phyloP scores from a whole-genome alignment of 2,888 invertebrate species.

The Cyrtodaria siliqua region DNA sequence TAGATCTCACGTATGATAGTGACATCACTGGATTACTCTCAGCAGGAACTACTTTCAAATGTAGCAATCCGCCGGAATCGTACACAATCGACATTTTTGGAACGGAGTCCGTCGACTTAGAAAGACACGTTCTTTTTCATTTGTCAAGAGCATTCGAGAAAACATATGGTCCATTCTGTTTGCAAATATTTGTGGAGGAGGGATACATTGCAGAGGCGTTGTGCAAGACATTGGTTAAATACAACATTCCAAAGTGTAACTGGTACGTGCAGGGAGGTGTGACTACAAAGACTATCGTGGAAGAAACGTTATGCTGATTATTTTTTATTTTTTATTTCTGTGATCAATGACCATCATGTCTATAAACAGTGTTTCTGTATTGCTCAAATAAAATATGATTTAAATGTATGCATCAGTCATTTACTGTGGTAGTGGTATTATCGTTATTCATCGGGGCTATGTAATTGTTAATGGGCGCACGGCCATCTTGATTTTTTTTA shows the following conservation, averaged over 20 bases:
- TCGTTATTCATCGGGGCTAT: too few relatives aligned
- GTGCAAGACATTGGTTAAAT: constrained; percentile 33
- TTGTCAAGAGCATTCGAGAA: constrained; percentile 24
- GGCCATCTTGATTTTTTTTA: too few relatives aligned
- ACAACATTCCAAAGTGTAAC: constrained; percentile 40
- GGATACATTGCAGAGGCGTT: constrained; percentile 50
- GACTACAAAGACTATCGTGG: constrained; percentile 44
- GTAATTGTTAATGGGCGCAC: too few relatives aligned
- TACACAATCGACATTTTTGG: constrained; percentile 60
- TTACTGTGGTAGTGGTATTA: too few relatives aligned
- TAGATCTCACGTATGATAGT: constrained; percentile 10
- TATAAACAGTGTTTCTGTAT: too few relatives aligned
- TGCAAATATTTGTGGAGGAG: constrained; percentile 56
- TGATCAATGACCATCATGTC: too few relatives aligned
- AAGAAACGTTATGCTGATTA: constrained; percentile 28
- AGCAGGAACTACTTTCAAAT: constrained; percentile 49
- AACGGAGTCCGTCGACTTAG: constrained; percentile 15
- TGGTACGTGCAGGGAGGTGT: constrained; percentile 52
- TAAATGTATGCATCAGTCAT: too few relatives aligned
- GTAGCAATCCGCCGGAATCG: constrained; percentile 41
- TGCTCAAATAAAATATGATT: too few relatives aligned
- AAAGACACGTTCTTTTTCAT: constrained; percentile 42
- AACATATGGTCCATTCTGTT: constrained; percentile 26
- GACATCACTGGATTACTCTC: constrained; percentile 35
- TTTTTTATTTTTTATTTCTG: too few relatives aligned